Evolutionary conservation across 2,888 invertebrate species (phyloP), one percentile per base, ranked within the genome.

Genomic region (Heteromurus nitidus): DNA sequence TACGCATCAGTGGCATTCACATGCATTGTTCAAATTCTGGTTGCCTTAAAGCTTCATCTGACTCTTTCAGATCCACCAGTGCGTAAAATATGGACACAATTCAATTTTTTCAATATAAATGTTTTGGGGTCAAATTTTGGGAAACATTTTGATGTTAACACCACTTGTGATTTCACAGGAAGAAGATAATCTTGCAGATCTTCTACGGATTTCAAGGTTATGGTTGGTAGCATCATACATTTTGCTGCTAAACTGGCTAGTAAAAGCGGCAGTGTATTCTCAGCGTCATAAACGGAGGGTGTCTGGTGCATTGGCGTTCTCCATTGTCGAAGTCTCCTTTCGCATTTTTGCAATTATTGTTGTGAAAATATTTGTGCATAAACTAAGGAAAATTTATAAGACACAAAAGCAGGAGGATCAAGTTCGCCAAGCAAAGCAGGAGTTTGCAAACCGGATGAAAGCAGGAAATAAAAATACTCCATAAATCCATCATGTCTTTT

Each of bases 211-310:
- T 9, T 69, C 77, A 1, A 50, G 20, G 26, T 22, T 26, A 13
- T 77, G 77, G 77, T 30, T 77, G n/a, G 18, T 70, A 7, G 42
- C n/a, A 1, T 77, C 77, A 3, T 64, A 70, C 26, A 16, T 70
- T 2, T 50, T 77, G 0, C 70, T 77, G 0, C 9, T 77, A 0
- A 70, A 77, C 22, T 77, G 77, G 77, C 44, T 22, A 13, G 18
- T 67, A 7, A 77, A 70, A 42, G 77, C 77, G 16, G 69, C 62
- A n/a, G 53, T 70, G 13, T 77, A 70, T 26, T 42, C 69, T 3
- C 69, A 70, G 22, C 16, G 20, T 3, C 31, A 53, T 11, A 7
- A 75, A 0, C 53, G 70, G 20, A 20, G 31, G 26, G 24, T 77
- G 1, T 69, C 77, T 1, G 28, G 53, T 1, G 77, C 77, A 24